A percentile compares a stretch with the other conserved stretches of the same genome.
Conservation (phyloP, 2,113 vertebrate species). For the Microtus ochrogaster region DNA sequence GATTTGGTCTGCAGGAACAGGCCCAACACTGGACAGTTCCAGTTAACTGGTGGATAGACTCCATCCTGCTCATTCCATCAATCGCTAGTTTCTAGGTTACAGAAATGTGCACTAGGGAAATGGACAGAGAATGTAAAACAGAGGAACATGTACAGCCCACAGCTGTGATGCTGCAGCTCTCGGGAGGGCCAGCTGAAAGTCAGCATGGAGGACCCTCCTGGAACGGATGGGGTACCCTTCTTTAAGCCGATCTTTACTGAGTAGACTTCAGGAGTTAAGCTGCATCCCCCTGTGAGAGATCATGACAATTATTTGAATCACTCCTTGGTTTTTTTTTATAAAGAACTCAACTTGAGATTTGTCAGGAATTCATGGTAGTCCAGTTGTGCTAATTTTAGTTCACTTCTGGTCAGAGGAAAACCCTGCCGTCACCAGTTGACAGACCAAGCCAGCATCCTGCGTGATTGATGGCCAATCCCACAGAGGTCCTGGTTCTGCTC, state of each 20-base stretch:
- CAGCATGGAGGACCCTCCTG: constrained; percentile 25
- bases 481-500: background rate
- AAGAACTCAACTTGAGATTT: constrained; percentile 59
- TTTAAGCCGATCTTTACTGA: constrained; percentile 70
- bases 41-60: constrained; percentile 24
- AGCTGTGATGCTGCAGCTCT: constrained; percentile 45
- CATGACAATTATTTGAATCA: constrained; percentile 57
- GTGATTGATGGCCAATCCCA: background rate
- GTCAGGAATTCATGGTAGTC: constrained; percentile 48
- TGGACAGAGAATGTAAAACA: constrained; percentile 6
- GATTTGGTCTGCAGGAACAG: background rate
- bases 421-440: constrained; percentile 47
- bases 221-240: constrained; percentile 35
- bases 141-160: background rate
- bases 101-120: constrained; percentile 44
- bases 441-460: constrained; percentile 7
- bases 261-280: constrained; percentile 57
- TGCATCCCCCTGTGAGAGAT: constrained; percentile 56
- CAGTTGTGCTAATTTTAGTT: constrained; percentile 69
- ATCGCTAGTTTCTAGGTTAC: constrained; percentile 37
- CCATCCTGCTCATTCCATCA: background rate
- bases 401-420: constrained; percentile 48
- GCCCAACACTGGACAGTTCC: fast-evolving
- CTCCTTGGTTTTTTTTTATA: background rate
- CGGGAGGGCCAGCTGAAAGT: constrained; percentile 58